Evolutionary conservation across 2,888 invertebrate species (phyloP), one percentile per base, ranked within the genome.

Genomic region (Colostygia pectinataria): DNA sequence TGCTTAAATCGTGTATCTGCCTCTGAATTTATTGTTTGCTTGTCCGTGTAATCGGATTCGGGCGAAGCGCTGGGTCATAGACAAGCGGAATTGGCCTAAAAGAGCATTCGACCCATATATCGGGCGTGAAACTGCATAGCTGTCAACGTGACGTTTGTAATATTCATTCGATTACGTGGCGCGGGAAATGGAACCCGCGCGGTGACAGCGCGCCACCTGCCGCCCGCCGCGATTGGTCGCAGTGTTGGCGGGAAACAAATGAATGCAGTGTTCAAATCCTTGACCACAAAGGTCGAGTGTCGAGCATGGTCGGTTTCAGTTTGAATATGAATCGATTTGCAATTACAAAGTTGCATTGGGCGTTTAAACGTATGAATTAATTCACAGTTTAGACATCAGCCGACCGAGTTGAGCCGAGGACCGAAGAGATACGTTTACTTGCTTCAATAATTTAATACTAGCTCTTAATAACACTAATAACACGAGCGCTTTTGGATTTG

Each of bases 141-240:
- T 82, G 83, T 79, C 85, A 78, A 50, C 65, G 68, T 84, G 83
- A 83, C 83, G 74, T 81, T 83, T 83, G 88, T 87, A 87, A 88
- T 88, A 88, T 87, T 87, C 88, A 89, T 89, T 85, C 81, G 84
- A 85, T 86, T 87, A 85, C 76, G 73, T 59, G 70, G 14, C 59
- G 80, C 83, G 84, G 83, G 84, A 83, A 84, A 85, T 82, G 83
- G 83, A 76, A 76, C 77, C 73, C 73, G 66, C 72, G 71, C 73
- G 77, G 71, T 78, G 86, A 83, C 82, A 83, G 80, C 77, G 80
- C 77, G 73, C 70, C 86, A 86, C 84, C 83, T 83, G 84, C 70
- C 68, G 59, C 66, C 63, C 70, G 63, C 63, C 32, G 53, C 32
- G 53, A 52, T 53, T 55, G 76, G 74, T 61, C 66, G 61, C 49